Evolutionary conservation across 2,888 invertebrate genomes (phyloP), one percentile per base, ranked within the genome.

Genomic region (Trachelus stipa): DNA sequence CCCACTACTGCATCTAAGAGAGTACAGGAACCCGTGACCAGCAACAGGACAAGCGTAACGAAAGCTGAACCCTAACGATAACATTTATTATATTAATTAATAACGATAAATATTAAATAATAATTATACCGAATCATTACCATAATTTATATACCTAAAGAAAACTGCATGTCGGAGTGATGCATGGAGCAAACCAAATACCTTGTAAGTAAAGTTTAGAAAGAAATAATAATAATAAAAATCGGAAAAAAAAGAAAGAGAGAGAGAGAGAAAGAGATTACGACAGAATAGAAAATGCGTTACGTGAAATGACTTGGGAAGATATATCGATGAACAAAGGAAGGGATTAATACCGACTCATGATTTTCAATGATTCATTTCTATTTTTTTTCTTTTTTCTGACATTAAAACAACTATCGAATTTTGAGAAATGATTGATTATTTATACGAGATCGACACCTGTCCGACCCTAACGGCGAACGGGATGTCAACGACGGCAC

Each of bases 41-140:
- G 35, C 56, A 76, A 77, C 76, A 78, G 69, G 71, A 31, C 35
- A 74, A 77, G 77, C 77, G 77, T 35, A 69, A 69, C 75, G 23
- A 56, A 56, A 56, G 77, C 77, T 74, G 74, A 87, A 87, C 73
- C 33, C 9, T 77, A 77, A 68, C 68, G 68, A 74, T 77, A 77
- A 40, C 73, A 31, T 69, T 56, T 56, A 56, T 23, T 56, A 56
- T 56, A 56, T 56, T 56, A 56, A 56, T 56, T 56, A 23, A 56
- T 76, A 73, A 76, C 68, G 68, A 76, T 78, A 68, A 69, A 86
- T 85, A 87, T 87, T 56, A 56, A 85, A 86, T 89, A 87, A 87
- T 88, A 87, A 87, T 90, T 88, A 88, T 91, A 91, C 88, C 88
- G 90, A 90, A 91, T 90, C 90, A 91, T 91, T 90, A 91, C 90